Conservation (phyloP, 2,797 vertebrate species). For the Phaenicophaeus curvirostris region DNA sequence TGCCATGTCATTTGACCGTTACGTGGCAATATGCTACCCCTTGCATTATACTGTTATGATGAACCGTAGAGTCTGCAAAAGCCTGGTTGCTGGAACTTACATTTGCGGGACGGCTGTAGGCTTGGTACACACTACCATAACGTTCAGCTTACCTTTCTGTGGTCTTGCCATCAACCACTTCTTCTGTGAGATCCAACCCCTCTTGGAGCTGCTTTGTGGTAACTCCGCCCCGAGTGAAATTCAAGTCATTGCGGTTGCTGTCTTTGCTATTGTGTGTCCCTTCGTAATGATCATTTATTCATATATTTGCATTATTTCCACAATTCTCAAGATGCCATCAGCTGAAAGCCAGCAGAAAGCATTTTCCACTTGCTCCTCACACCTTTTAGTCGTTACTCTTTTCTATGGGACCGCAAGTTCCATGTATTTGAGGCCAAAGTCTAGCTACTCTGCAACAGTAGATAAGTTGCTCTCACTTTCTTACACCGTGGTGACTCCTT, state of each 20-base stretch:
- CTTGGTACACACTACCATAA: background rate
- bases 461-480: constrained; percentile 14
- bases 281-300: background rate
- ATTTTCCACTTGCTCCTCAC: constrained; percentile 7
- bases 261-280: background rate
- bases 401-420: background rate
- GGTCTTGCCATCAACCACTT: background rate
- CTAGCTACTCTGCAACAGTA: background rate
- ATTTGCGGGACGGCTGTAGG: background rate
- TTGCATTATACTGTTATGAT: background rate
- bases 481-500: background rate
- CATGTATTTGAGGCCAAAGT: background rate
- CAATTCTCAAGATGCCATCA: background rate
- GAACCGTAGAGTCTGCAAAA: background rate
- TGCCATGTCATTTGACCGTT: background rate
- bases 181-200: background rate
- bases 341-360: background rate
- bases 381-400: background rate
- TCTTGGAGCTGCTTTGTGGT: background rate
- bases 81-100: background rate
- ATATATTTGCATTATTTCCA: background rate
- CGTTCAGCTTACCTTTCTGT: background rate
- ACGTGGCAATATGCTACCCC: background rate
- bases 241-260: background rate
- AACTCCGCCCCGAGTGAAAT: background rate